Evolutionary conservation across 2,113 vertebrate species (phyloP).

Genomic region (Chroicocephalus ridibundus): DNA sequence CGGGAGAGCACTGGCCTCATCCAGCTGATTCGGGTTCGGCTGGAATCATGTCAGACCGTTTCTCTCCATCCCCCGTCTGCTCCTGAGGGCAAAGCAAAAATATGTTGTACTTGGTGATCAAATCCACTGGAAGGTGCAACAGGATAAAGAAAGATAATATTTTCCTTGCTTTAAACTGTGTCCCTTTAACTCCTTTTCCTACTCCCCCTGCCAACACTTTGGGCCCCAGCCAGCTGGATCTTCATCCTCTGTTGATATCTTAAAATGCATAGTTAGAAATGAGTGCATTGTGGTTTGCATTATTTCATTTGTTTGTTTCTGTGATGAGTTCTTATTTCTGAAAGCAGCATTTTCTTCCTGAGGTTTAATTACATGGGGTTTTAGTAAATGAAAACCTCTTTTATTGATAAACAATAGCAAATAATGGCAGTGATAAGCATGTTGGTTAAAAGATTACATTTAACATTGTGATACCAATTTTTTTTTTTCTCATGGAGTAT

Average conservation of each 20-base stretch:
- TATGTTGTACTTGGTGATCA: conserved; percentile 18
- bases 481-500: background rate
- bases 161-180: background rate
- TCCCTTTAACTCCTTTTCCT: background rate
- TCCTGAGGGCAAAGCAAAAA: background rate
- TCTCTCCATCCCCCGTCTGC: background rate
- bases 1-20: background rate
- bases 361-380: conserved; percentile 27
- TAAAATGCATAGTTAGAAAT: conserved; percentile 16
- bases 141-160: conserved; percentile 13
- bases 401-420: conserved; percentile 16
- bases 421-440: background rate
- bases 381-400: conserved; percentile 48
- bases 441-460: background rate
- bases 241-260: background rate
- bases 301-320: conserved; percentile 35
- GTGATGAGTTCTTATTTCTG: background rate
- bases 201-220: background rate
- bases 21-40: background rate
- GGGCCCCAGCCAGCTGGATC: background rate
- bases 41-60: background rate
- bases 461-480: background rate
- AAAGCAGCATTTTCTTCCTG: conserved; percentile 7
- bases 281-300: conserved; percentile 42
- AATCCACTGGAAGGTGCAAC: conserved; percentile 58